A percentile compares a stretch with the other conserved stretches of the same genome.
Conservation (phyloP, 2,113 vertebrate genomes). For the Perccottus glenii region DNA sequence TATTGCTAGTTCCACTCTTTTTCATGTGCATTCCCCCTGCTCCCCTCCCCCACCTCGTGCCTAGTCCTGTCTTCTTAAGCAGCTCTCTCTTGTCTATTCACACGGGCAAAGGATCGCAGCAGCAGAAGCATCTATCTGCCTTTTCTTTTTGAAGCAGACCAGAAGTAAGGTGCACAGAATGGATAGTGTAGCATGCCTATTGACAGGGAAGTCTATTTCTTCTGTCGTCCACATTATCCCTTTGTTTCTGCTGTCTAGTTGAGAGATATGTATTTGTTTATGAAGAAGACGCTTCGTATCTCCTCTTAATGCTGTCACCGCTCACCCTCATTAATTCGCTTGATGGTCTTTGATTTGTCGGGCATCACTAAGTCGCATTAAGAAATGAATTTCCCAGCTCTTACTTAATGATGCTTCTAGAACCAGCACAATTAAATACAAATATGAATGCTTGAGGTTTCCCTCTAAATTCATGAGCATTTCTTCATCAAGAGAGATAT, state of each 20-base stretch:
- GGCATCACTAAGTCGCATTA: constrained; percentile 81
- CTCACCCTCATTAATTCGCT: constrained; percentile 78
- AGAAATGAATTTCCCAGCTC: constrained; percentile 76
- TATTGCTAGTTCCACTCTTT: constrained; percentile 59
- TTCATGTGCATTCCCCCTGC: constrained; percentile 25
- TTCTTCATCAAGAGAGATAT: constrained; percentile 45
- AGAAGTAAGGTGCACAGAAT: constrained; percentile 37
- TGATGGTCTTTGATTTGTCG: constrained; percentile 78
- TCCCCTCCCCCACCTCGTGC: constrained; percentile 15
- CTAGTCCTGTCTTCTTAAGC: constrained; percentile 34
- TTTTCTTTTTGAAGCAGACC: constrained; percentile 49
- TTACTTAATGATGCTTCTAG: constrained; percentile 76
- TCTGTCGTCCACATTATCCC: constrained; percentile 46
- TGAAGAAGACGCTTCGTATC: constrained; percentile 58
- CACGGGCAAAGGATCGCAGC: constrained; percentile 37
- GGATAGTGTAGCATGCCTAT: constrained; percentile 33
- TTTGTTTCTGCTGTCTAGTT: constrained; percentile 55
- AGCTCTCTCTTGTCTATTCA: constrained; percentile 54
- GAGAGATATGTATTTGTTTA: constrained; percentile 76
- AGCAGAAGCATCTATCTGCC: constrained; percentile 51
- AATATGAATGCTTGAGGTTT: constrained; percentile 66
- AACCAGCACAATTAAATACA: constrained; percentile 78
- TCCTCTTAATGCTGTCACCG: constrained; percentile 69
- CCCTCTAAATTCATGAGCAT: constrained; percentile 61
- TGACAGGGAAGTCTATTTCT: constrained; percentile 60